These are phyloP conservation scores for Canis aureus DNA, from an alignment of 2,113 vertebrate genomes.

Conservation along the genomic window DNA sequence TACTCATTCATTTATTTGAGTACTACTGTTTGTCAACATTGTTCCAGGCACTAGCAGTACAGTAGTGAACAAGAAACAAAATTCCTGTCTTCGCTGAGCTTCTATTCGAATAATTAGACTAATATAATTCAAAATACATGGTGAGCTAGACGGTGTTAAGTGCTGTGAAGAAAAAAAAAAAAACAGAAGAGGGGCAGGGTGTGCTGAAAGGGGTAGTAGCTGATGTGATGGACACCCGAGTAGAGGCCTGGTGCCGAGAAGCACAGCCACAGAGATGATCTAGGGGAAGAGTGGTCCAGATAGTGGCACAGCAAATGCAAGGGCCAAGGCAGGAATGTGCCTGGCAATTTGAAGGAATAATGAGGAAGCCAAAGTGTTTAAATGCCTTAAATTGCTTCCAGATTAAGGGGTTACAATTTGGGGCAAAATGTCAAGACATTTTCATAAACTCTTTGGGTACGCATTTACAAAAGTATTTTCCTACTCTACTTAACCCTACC, in stretches of 20 bases:
- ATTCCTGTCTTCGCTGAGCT: background rate
- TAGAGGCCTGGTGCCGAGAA: background rate
- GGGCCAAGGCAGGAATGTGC: background rate
- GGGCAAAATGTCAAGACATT: background rate
- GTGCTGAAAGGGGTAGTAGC: background rate
- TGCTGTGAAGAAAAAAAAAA: background rate
- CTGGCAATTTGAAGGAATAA: background rate
- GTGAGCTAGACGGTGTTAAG: background rate
- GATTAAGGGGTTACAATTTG: background rate
- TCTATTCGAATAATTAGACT: background rate
- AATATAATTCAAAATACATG: background rate
- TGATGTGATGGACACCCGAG: background rate
- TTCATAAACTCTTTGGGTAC: background rate
- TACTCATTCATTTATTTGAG: background rate
- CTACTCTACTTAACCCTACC: background rate
- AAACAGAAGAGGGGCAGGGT: background rate
- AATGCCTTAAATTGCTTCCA: constrained; percentile 27
- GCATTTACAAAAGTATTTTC: background rate
- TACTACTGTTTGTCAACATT: background rate
- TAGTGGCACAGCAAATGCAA: background rate
- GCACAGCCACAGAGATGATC: background rate
- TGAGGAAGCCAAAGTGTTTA: background rate
- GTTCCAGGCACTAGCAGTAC: background rate
- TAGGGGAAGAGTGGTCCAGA: background rate
- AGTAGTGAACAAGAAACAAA: background rate